Base-by-base conservation (phyloP, 2,797 vertebrate species). In the Pteropus rufus region DNA sequence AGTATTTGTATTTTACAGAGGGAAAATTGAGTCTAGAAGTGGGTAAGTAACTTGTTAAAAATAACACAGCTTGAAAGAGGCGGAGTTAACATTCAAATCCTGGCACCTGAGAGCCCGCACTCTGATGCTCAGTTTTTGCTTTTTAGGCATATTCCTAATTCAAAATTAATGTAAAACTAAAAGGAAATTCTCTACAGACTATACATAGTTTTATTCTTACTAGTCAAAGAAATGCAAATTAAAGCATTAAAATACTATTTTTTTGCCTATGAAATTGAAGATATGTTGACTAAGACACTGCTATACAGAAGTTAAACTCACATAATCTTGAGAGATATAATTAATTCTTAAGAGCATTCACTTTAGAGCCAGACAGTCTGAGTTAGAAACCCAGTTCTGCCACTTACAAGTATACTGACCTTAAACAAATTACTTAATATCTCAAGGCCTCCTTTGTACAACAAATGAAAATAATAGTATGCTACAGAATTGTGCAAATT, bases 241-340 rank as follows among this genome's bases (percentile, higher is more conserved):
- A 81, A 92, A 85, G 31, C 41, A 54, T 19, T 86, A 41, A 83
- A 73, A 18, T 65, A 65, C 14, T 75, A 58, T 36, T 88, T 88
- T 91, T 94, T 72, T 34, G 91, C 58, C 39, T 86, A 39, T 80
- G 26, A 95, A 91, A 93, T 26, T 92, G 89, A 94, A 95, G 10
- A 54, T 62, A 93, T 52, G 29, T n/a, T 70, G 39, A 56, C 24
- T 65, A 95, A 92, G 36, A 89, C 64, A 93, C 26, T 75, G 19
- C 60, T 80, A 88, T 15, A 83, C 7, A 70, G 29, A 90, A 49
- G 11, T 85, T 72, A 81, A 93, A 87, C 16, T 80, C 72, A 70
- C 52, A 91, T 3, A 94, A 84, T 15, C 41, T 56, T 92, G 34
- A 93, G 26, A 93, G 60, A 16, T 67, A 10, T 34, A 94, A 93